Conservation (phyloP, 2,888 invertebrate species). For the Alviniconcha strummeri region DNA sequence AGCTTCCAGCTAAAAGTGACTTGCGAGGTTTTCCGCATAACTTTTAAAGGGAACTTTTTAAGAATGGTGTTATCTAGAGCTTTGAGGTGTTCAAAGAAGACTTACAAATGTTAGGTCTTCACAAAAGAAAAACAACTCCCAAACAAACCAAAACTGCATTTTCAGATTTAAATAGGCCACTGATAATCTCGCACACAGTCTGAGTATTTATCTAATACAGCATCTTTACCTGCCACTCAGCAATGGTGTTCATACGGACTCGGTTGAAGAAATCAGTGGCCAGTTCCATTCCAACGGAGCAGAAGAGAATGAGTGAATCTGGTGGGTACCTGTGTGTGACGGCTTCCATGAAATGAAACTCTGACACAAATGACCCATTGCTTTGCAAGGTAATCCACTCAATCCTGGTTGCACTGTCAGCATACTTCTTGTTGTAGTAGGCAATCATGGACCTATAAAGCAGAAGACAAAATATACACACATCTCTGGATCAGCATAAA, state of each 20-base stretch:
- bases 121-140: no score
- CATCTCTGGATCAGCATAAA: background rate
- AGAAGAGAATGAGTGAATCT: slow-evolving; percentile 75
- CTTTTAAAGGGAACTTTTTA: no score
- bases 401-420: slow-evolving; percentile 79
- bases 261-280: slow-evolving; percentile 85
- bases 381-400: slow-evolving; percentile 74
- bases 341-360: slow-evolving; percentile 81
- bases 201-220: background rate
- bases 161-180: no score
- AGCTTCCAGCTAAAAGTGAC: no score
- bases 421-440: slow-evolving; percentile 79
- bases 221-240: slow-evolving; percentile 81
- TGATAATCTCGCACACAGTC: no score
- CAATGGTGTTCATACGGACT: slow-evolving; percentile 95
- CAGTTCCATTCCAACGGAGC: slow-evolving; percentile 66
- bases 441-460: slow-evolving; percentile 76
- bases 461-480: background rate
- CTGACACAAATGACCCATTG: slow-evolving; percentile 58
- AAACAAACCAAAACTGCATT: no score
- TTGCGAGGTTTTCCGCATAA: no score
- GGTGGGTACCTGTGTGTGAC: slow-evolving; percentile 79
- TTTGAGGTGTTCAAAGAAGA: no score
- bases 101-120: no score
- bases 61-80: no score